phyloP scores from a whole-genome alignment of 2,797 vertebrate genomes.

The Protosalanx chinensis region DNA sequence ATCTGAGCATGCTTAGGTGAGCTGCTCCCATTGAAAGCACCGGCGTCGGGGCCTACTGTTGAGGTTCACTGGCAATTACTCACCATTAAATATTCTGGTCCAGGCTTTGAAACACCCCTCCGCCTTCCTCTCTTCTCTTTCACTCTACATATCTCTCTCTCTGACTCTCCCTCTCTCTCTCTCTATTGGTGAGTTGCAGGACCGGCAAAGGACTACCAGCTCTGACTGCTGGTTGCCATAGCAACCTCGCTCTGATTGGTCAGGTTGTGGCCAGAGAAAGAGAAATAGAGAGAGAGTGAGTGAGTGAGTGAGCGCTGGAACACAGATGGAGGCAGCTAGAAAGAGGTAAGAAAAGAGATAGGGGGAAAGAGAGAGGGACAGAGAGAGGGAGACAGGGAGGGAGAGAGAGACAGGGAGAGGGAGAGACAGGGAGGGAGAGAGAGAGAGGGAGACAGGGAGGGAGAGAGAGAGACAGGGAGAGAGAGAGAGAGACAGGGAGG shows the following conservation, averaged over 20 bases:
- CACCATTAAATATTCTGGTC: conserved; percentile 22
- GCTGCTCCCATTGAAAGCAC: neutral
- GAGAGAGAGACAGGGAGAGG: conserved; percentile 1
- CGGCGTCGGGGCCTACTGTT: neutral
- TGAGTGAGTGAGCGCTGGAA: conserved; percentile 9
- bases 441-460: neutral
- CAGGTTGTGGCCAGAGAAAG: conserved; percentile 7
- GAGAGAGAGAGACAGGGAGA: neutral
- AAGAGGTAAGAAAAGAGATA: neutral
- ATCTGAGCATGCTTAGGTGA: neutral
- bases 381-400: conserved; percentile 20
- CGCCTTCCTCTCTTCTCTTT: conserved; percentile 19
- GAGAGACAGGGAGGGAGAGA: neutral
- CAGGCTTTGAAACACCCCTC: conserved; percentile 8
- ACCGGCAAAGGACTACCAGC: conserved; percentile 27
- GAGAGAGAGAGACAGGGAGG: neutral
- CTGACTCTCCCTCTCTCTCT: neutral
- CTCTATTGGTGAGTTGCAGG: conserved; percentile 18
- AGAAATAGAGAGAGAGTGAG: neutral
- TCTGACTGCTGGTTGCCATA: conserved; percentile 58
- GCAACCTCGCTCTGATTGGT: conserved; percentile 44
- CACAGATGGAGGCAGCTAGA: neutral
- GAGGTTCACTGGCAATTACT: conserved; percentile 1
- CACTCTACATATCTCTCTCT: conserved; percentile 31
- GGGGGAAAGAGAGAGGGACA: neutral